Conservation (phyloP, 2,113 vertebrate genomes). For the Cololabis saira region DNA sequence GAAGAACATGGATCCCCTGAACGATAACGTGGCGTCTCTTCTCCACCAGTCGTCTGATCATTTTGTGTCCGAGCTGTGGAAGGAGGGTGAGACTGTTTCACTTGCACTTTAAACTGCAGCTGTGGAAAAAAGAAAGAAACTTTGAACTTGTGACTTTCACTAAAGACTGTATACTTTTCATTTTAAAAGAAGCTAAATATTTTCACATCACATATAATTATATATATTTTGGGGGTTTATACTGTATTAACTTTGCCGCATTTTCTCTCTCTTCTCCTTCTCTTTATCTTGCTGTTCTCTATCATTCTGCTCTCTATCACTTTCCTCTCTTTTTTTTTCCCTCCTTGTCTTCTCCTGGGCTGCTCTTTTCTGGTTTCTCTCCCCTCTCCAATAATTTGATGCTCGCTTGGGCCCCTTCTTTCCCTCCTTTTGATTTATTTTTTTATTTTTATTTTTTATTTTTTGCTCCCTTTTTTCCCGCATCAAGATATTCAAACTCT, state of each 20-base stretch:
- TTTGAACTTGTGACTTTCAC: too few species aligned
- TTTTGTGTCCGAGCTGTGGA: slow-evolving; percentile 92
- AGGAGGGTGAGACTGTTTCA: slow-evolving; percentile 85
- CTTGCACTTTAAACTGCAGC: background rate
- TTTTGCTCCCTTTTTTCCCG: slow-evolving; percentile 32
- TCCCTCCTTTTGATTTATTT: slow-evolving; percentile 10
- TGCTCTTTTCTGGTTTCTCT: slow-evolving; percentile 7
- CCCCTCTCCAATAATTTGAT: slow-evolving; percentile 17
- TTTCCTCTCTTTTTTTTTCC: slow-evolving; percentile 28
- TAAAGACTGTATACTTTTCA: too few species aligned
- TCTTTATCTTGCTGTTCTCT: slow-evolving; percentile 25
- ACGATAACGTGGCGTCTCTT: slow-evolving; percentile 89
- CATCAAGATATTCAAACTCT: slow-evolving; percentile 87
- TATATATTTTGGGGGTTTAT: background rate
- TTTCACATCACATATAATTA: too few species aligned
- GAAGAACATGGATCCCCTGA: slow-evolving; percentile 94
- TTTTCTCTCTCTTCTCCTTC: slow-evolving; percentile 38
- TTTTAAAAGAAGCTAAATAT: too few species aligned
- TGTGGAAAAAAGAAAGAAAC: too few species aligned
- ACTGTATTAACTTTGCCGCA: slow-evolving; percentile 46
- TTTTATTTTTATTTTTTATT: too few species aligned
- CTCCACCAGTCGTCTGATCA: slow-evolving; percentile 90
- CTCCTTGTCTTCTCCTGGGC: slow-evolving; percentile 19
- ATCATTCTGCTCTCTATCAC: slow-evolving; percentile 7
- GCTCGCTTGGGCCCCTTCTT: slow-evolving; percentile 18